Base-by-base conservation (phyloP, 1,140 invertebrate genomes). In the Zaprionus vittiger region DNA sequence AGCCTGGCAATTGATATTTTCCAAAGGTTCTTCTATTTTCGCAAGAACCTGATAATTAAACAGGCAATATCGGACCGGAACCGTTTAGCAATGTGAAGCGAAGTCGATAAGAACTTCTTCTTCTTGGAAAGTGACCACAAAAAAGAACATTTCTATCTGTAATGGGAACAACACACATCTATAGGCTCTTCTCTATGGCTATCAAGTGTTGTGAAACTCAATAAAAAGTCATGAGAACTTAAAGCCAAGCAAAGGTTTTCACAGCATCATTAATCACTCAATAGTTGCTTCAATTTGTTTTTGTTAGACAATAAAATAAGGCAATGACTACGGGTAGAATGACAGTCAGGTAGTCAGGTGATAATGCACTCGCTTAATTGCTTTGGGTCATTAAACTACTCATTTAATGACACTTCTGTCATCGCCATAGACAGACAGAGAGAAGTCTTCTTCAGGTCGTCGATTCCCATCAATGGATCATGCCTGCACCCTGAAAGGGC, bases 401-500 rank as follows among this genome's bases (percentile, higher is more conserved):
- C 24, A 34, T 49, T 38, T 82, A 86, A 85, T 79, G 57, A 26
- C 24, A 44, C 61, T 65, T 69, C 57, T 56, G 14, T 14, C 24
- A 70, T 47, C n/a, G n/a, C 7, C 54, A 28, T 12, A 49, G 56
- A n/a, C 66, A 66, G n/a, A 79, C 73, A 67, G 61, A 79, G 73
- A 67, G 61, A 80, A 73, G 44, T 60, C 11, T 12, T 52, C 47
- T 52, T 24, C 12, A 4, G 47, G 20, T 52, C 47, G 17, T 49
- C 47, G 47, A 49, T 49, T 20, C 17, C 17, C 52, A 11, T 34
- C 31, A 7, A 34, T 34, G 31, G 31, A 34, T 34, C 9, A 75
- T 41, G 47, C n/a, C 56, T 52, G 44, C 54, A 69, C 37, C 41
- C 24, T 49, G 28, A 64, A 75, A 76, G 47, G 62, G 71, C 56